phyloP scores from a whole-genome alignment of 2,888 invertebrate species.

The Ochropleura plecta region DNA sequence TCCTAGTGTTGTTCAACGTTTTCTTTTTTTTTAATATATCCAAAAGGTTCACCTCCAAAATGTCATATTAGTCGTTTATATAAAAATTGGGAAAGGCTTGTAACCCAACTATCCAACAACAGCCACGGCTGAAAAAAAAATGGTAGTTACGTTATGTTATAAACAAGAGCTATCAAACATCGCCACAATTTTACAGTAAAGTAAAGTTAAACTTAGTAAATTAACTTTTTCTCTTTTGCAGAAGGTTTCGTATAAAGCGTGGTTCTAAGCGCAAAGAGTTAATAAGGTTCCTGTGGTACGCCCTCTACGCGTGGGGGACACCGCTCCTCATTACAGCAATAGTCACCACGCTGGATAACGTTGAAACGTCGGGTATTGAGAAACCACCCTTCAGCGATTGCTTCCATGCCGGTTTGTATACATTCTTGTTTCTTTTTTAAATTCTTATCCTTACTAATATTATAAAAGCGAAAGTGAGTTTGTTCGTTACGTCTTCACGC shows the following conservation, averaged over 20 bases:
- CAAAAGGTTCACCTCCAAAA: too few species aligned
- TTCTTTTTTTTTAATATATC: too few species aligned
- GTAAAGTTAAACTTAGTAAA: neutral
- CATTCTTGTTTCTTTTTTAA: neutral
- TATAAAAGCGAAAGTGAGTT: too few species aligned
- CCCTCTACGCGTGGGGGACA: constrained; percentile 68
- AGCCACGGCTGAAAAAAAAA: too few species aligned
- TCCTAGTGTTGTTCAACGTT: too few species aligned
- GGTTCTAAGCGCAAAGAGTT: constrained; percentile 53
- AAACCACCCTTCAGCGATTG: constrained; percentile 61
- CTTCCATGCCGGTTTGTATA: constrained; percentile 52
- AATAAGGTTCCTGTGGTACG: constrained; percentile 69
- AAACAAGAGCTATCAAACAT: neutral
- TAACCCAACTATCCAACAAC: too few species aligned
- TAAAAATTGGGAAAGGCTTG: too few species aligned
- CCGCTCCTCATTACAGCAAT: constrained; percentile 47
- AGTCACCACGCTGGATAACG: constrained; percentile 14
- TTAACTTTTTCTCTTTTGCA: constrained; percentile 1
- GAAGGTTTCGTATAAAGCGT: constrained; percentile 10
- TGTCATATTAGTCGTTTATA: too few species aligned
- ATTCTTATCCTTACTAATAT: neutral
- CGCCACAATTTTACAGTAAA: neutral
- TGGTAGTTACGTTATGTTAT: neutral
- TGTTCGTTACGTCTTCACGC: too few species aligned
- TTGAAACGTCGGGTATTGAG: neutral